phyloP scores from a whole-genome alignment of 1,140 invertebrate species.

The Cyrtorhinus lividipennis region DNA sequence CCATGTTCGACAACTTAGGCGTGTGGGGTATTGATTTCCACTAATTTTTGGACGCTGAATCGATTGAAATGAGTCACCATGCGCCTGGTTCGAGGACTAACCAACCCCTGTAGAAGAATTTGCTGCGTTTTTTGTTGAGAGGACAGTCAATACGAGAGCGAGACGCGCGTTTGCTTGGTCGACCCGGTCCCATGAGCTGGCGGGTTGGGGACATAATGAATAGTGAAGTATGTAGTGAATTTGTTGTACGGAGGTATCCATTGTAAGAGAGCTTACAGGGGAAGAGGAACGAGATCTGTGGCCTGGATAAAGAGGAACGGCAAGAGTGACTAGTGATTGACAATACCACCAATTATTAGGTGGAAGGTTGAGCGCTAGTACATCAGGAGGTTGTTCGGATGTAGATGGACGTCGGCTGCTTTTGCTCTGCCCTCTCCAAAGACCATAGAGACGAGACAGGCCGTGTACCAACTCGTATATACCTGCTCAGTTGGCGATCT shows the following conservation, averaged over 20 bases:
- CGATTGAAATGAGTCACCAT: too few species aligned
- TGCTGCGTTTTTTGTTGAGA: background rate
- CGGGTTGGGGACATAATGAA: background rate
- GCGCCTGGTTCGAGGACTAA: too few species aligned
- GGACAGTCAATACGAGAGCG: background rate
- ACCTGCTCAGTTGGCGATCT: too few species aligned
- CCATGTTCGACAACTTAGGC: too few species aligned
- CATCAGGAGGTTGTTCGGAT: background rate
- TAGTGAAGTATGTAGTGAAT: slow-evolving; percentile 7
- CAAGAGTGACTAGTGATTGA: slow-evolving; percentile 6
- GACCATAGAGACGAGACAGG: background rate
- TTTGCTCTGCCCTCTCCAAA: too few species aligned
- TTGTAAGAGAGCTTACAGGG: background rate
- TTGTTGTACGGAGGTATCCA: slow-evolving; percentile 6
- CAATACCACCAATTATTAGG: slow-evolving; percentile 9
- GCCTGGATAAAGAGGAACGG: background rate
- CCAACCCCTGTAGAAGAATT: background rate
- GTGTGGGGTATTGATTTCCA: too few species aligned
- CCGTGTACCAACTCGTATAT: too few species aligned
- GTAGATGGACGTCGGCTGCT: background rate
- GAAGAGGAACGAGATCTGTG: background rate
- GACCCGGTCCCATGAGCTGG: background rate
- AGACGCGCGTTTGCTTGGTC: background rate
- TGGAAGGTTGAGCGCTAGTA: slow-evolving; percentile 6
- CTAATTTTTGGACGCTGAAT: too few species aligned